phyloP scores from a whole-genome alignment of 2,888 invertebrate species.

The Schizaphis graminum region DNA sequence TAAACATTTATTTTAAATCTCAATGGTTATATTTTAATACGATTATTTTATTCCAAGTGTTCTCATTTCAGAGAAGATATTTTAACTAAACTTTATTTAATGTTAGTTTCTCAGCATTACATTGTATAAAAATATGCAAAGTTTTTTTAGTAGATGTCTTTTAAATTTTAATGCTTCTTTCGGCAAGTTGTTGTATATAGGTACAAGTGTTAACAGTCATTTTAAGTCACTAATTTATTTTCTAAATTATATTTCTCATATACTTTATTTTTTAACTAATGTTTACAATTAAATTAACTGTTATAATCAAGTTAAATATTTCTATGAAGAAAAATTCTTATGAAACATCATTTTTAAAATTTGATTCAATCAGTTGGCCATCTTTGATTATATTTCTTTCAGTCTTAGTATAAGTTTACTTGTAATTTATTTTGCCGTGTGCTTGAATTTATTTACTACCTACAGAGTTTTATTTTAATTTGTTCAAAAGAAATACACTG shows the following conservation, averaged over 20 bases:
- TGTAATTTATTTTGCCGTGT: background rate
- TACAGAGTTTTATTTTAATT: too few relatives aligned
- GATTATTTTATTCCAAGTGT: background rate
- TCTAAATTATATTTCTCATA: background rate
- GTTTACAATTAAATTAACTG: background rate
- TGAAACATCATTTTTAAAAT: background rate
- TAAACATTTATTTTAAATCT: background rate
- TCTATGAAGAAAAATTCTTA: background rate
- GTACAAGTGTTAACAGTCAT: background rate
- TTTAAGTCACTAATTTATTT: background rate
- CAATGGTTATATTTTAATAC: background rate
- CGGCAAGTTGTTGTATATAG: background rate
- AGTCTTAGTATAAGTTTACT: background rate
- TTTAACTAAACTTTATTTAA: background rate
- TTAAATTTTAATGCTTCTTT: background rate
- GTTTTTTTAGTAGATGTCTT: background rate
- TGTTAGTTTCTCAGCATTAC: background rate
- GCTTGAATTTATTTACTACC: background rate
- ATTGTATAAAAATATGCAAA: background rate
- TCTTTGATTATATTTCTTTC: background rate
- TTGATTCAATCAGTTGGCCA: background rate
- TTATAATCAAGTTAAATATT: background rate
- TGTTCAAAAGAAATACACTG: background rate
- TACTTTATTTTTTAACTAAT: background rate
- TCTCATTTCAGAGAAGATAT: background rate